phyloP scores from a whole-genome alignment of 37 sponge, comb jelly and placozoan genomes.

The Halichondria panicea region DNA sequence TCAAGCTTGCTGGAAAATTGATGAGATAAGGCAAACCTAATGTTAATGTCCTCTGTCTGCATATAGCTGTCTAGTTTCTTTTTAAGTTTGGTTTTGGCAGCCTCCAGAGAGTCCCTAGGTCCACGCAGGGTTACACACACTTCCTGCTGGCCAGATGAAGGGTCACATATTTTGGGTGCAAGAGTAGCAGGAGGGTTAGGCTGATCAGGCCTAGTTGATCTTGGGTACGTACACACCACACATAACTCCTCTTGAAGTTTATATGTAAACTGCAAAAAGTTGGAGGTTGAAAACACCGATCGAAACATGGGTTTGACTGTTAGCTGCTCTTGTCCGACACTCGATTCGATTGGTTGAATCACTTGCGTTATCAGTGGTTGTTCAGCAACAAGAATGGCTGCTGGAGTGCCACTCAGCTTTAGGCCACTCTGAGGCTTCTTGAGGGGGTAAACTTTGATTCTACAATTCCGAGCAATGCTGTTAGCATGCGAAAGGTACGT shows the following conservation, averaged over 20 bases:
- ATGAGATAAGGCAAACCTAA: too few relatives aligned
- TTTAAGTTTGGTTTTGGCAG: constrained; percentile 19
- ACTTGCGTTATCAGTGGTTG: constrained; percentile 10
- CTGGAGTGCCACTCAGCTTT: constrained; percentile 18
- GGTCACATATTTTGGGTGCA: too few relatives aligned
- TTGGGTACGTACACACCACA: constrained; percentile 22
- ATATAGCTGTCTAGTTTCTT: constrained; percentile 3
- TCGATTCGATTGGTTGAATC: constrained; percentile 10
- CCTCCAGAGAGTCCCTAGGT: constrained; percentile 21
- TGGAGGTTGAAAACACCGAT: constrained; percentile 20
- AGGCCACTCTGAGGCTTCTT: constrained; percentile 33
- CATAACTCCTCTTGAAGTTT: constrained; percentile 25
- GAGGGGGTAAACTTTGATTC: constrained; percentile 20
- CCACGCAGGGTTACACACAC: constrained; percentile 39
- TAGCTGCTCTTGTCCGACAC: constrained; percentile 12
- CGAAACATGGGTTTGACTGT: neutral
- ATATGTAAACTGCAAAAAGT: constrained; percentile 21
- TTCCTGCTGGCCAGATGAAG: too few relatives aligned
- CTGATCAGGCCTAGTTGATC: neutral
- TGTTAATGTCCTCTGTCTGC: too few relatives aligned
- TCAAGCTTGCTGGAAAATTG: too few relatives aligned
- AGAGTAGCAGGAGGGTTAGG: too few relatives aligned
- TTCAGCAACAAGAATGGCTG: constrained; percentile 21
- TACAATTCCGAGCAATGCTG: constrained; percentile 2
- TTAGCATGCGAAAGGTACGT: constrained; percentile 17